Conservation (phyloP, 2,113 vertebrate species). For the Corydoras sp. region DNA sequence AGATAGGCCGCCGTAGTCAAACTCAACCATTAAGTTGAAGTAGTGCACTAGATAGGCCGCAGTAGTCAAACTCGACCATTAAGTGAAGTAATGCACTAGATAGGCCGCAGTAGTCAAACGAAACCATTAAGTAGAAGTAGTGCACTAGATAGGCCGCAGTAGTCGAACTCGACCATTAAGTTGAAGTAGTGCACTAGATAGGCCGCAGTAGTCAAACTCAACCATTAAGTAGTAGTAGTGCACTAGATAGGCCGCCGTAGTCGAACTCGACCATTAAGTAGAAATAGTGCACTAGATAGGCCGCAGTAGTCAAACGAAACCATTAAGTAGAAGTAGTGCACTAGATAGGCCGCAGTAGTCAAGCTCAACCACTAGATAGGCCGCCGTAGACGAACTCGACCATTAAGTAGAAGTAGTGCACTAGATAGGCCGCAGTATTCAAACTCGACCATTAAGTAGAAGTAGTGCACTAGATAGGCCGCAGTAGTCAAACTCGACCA, state of each 20-base stretch:
- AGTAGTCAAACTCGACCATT: too few relatives aligned
- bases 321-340: neutral
- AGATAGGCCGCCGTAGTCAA: neutral
- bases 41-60: neutral
- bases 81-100: neutral
- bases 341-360: neutral
- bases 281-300: neutral
- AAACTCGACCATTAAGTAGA: neutral
- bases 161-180: too few relatives aligned
- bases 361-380: neutral
- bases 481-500: too few relatives aligned
- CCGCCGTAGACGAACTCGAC: too few relatives aligned
- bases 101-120: neutral
- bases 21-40: neutral
- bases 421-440: neutral
- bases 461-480: neutral
- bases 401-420: neutral
- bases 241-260: neutral
- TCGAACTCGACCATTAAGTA: too few relatives aligned
- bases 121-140: neutral
- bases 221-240: neutral
- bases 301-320: too few relatives aligned
- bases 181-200: conserved; percentile 1
- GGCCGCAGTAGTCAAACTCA: too few relatives aligned
- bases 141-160: neutral